Base-by-base conservation (phyloP, 2,113 vertebrate species). In the Pogonocichla stellata region DNA sequence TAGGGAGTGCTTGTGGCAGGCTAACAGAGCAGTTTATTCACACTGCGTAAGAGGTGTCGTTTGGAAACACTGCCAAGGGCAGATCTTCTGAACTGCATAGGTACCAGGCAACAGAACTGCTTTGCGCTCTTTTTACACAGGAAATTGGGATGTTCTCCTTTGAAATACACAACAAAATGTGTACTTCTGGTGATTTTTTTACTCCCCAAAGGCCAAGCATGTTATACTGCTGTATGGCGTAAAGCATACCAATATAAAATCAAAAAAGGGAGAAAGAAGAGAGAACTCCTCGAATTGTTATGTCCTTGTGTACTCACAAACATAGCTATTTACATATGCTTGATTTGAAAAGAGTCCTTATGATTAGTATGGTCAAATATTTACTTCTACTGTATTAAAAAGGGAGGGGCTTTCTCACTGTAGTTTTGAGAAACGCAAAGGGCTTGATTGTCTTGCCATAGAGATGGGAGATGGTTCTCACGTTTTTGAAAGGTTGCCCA, bases 291-390 rank as follows among this genome's bases (percentile, higher is more conserved):
- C 2, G 4, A 95, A 47, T 47, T 43, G 19, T 92, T 93, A 91
- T 74, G 92, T 95, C 67, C 89, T 95, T 86, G 80, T 96, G 87
- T 79, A 93, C 57, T 97, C 86, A 84, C 64, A 64, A 67, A 58
- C 78, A 60, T 61, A 93, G 34, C 29, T 81, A 51, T 88, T 92
- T 75, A 72, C 38, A 79, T 66, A 86, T 9, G 10, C 74, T 96
- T 97, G 80, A 73, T 79, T 80, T 88, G 86, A 88, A 90, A 95
- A 75, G 75, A 45, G 75, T 96, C 14, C 36, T 86, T 85, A 86
- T 66, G 61, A 66, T 88, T 69, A 86, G 23, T 81, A 61, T 9
- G 14, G 72, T 90, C 66, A 77, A 94, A 75, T 95, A 92, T 66
- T 78, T 92, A 91, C 70, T 96, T 74, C 95, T 70, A 73, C 88